These are phyloP conservation scores for Sitobion miscanthi DNA, from an alignment of 1,140 invertebrate genomes.

Conservation along the genomic window DNA sequence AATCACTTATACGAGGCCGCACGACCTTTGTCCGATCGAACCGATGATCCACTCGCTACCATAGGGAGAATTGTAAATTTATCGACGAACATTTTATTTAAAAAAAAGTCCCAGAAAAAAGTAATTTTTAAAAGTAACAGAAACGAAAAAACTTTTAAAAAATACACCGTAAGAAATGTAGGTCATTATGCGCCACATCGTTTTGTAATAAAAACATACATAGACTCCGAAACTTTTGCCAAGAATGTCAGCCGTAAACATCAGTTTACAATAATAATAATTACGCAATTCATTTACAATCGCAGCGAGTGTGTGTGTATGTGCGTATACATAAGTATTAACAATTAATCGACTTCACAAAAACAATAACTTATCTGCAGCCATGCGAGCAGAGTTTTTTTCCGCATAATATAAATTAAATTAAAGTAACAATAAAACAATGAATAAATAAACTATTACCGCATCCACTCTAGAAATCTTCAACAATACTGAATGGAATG, in stretches of 20 bases:
- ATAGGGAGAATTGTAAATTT: neutral
- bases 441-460: constrained; percentile 13
- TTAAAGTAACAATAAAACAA: constrained; percentile 18
- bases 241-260: neutral
- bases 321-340: neutral
- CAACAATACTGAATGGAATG: neutral
- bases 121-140: neutral
- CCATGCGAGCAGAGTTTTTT: neutral
- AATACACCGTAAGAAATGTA: neutral
- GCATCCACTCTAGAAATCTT: neutral
- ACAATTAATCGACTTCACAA: constrained; percentile 10
- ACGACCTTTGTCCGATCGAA: neutral
- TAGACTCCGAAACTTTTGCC: constrained; percentile 3
- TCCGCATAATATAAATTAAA: constrained; percentile 18
- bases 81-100: neutral
- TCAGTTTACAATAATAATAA: constrained; percentile 1
- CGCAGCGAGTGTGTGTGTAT: neutral
- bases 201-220: neutral
- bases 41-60: neutral
- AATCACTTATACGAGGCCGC: neutral
- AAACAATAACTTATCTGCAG: constrained; percentile 11
- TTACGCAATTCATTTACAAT: neutral
- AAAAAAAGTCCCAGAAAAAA: neutral
- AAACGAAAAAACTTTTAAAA: neutral
- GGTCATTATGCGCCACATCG: neutral